Conservation (phyloP, 2,888 invertebrate genomes). For the Palloptera scutellata region DNA sequence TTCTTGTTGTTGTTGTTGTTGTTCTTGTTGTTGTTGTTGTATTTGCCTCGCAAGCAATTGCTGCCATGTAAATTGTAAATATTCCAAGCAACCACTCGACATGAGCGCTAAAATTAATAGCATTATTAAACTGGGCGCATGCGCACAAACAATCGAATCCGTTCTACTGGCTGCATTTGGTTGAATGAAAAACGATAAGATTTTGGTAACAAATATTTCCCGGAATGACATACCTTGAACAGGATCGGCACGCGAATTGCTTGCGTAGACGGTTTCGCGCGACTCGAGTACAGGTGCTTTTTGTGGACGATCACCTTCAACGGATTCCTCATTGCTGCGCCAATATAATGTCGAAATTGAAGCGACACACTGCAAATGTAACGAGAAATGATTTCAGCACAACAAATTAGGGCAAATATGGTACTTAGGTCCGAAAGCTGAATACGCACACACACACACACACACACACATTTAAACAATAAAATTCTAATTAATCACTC, state of each 20-base stretch:
- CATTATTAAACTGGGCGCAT: slow-evolving; percentile 50
- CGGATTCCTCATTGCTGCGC: slow-evolving; percentile 79
- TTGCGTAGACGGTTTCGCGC: slow-evolving; percentile 69
- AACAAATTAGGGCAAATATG: slow-evolving; percentile 12
- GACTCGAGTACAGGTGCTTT: slow-evolving; percentile 76
- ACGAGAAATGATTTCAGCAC: background rate
- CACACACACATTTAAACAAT: background rate
- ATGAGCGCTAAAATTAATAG: slow-evolving; percentile 49
- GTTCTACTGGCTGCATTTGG: slow-evolving; percentile 62
- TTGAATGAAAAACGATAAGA: slow-evolving; percentile 65
- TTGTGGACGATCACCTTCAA: slow-evolving; percentile 73
- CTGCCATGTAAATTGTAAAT: slow-evolving; percentile 30
- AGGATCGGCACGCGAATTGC: slow-evolving; percentile 72
- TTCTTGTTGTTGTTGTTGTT: slow-evolving; percentile 19
- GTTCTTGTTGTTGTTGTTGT: slow-evolving; percentile 16
- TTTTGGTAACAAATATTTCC: slow-evolving; percentile 64
- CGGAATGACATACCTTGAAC: slow-evolving; percentile 72
- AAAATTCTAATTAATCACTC: too few species aligned
- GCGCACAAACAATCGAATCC: slow-evolving; percentile 52
- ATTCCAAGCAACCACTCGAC: slow-evolving; percentile 44
- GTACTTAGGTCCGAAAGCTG: slow-evolving; percentile 7
- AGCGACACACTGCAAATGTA: slow-evolving; percentile 69
- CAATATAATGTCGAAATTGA: slow-evolving; percentile 76
- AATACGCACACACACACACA: background rate
- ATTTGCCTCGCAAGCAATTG: slow-evolving; percentile 22